Percentiles rank a stretch among this genome's conserved stretches.
phyloP scores from a whole-genome alignment of 1,140 invertebrate genomes.

The Sweltsa coloradensis region DNA sequence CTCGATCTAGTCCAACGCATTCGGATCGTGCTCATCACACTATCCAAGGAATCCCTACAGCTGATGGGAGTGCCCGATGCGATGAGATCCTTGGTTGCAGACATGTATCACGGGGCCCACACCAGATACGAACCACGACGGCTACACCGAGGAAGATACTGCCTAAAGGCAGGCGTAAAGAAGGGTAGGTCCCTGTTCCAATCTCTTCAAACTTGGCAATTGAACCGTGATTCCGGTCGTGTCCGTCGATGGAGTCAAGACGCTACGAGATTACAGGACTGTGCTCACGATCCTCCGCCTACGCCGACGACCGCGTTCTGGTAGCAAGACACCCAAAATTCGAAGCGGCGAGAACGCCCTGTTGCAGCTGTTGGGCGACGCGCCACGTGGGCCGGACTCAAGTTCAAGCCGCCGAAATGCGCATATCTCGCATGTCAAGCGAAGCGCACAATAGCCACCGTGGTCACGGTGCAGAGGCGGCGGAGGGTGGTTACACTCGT shows the following conservation, averaged over 20 bases:
- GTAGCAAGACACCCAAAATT: constrained; percentile 8
- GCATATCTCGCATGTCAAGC: constrained; percentile 17
- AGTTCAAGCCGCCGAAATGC: constrained; percentile 22
- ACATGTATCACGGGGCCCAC: constrained; percentile 15
- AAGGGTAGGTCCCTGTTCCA: constrained; percentile 29
- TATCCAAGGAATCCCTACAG: constrained; percentile 4
- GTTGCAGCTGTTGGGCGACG: constrained; percentile 8
- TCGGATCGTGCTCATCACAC: constrained; percentile 1
- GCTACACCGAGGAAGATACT: constrained; percentile 20
- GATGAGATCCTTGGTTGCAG: constrained; percentile 15
- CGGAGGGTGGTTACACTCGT: constrained; percentile 8
- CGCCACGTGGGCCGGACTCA: constrained; percentile 14
- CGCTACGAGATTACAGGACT: constrained; percentile 16
- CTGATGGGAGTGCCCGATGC: constrained; percentile 3
- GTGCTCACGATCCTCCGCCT: constrained; percentile 22
- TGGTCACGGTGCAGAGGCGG: constrained; percentile 12
- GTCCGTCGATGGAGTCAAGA: not conserved
- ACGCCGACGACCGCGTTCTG: constrained; percentile 22
- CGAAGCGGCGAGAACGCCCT: constrained; percentile 13
- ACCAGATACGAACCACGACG: constrained; percentile 13
- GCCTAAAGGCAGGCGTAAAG: constrained; percentile 23
- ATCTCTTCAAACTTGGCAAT: constrained; percentile 30
- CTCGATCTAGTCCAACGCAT: constrained; percentile 3
- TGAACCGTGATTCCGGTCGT: constrained; percentile 20
- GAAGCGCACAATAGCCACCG: constrained; percentile 1